Evolutionary conservation across 2,113 vertebrate genomes (phyloP), one percentile per base, ranked within the genome.

Genomic region (Ptilonorhynchus violaceus): DNA sequence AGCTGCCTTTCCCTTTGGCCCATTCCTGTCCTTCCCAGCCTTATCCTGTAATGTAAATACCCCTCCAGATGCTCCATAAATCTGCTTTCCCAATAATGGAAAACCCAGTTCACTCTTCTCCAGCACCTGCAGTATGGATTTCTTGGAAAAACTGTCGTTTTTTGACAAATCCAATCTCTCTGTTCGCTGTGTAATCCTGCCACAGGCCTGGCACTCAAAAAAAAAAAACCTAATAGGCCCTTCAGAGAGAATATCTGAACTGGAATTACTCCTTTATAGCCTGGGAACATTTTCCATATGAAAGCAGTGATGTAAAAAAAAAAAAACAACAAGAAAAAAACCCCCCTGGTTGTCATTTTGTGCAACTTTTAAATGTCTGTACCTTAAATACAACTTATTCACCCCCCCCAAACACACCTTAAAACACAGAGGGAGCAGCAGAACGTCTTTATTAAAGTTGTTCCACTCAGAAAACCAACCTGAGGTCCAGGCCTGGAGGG

Each of bases 241-340:
- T 82, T 94, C 91, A 92, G 31, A 92, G 93, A 96, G 91, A 81
- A 55, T 63, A 95, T 87, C 89, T 81, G 69, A 91, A 53, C 79
- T 81, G 73, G 77, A 95, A 97, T 95, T 92, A 92, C 87, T 96
- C 75, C 58, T 87, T 85, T 76, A 72, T 6, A 90, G 70, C 66
- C 74, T 37, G 42, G 13, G 80, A 76, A 72, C 56, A 37, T 82
- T 85, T 68, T 84, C 95, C 44, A 31, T 56, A 63, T 55, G 68
- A 67, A 92, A 95, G 60, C 50, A 84, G 10, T 3, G 35, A 88
- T 69, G 73, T 44, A 76, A 46, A 15, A 4, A 47, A 75, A 46
- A 72, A 15, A 46, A 8, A 24, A 66, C 42, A 47, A 42, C 46
- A 46, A 42, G 13, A 42, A 42, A 42, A 37, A 49, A 49, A 17